A percentile compares a stretch with the other conserved stretches of the same genome.
phyloP scores from a whole-genome alignment of 2,113 vertebrate species.

The Apodemus sylvaticus region DNA sequence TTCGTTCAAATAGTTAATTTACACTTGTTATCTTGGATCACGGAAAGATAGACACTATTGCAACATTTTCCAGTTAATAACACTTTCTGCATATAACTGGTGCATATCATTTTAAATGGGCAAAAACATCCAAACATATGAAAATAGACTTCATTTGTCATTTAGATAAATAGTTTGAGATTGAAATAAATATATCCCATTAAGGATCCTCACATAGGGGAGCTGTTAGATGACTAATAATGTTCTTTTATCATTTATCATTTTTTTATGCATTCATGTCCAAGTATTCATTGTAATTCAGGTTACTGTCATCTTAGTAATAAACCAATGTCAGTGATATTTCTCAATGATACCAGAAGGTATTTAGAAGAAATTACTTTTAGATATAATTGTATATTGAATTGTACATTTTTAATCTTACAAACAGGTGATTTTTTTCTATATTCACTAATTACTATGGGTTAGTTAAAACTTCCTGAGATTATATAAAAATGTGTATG shows the following conservation, averaged over 20 bases:
- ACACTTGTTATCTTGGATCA: not conserved
- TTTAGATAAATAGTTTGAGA: conserved; percentile 17
- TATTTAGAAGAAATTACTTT: conserved; percentile 17
- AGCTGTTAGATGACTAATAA: not conserved
- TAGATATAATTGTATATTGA: not conserved
- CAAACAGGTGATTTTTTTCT: not conserved
- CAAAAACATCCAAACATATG: not conserved
- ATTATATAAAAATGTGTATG: not conserved
- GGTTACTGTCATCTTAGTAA: not conserved
- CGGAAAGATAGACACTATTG: not conserved
- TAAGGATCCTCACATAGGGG: not conserved
- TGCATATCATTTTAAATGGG: not conserved
- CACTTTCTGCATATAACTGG: not conserved
- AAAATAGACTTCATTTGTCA: not conserved
- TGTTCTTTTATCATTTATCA: not conserved
- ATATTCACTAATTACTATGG: not conserved
- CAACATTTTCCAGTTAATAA: not conserved
- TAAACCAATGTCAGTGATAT: not conserved
- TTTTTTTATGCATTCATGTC: not conserved
- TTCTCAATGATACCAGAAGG: not conserved
- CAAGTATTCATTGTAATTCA: not conserved
- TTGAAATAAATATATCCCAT: not conserved
- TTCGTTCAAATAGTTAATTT: not conserved
- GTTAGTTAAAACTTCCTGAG: not conserved
- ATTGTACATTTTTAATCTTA: not conserved